phyloP scores from a whole-genome alignment of 2,888 invertebrate genomes.

The Aphodius sticticus region DNA sequence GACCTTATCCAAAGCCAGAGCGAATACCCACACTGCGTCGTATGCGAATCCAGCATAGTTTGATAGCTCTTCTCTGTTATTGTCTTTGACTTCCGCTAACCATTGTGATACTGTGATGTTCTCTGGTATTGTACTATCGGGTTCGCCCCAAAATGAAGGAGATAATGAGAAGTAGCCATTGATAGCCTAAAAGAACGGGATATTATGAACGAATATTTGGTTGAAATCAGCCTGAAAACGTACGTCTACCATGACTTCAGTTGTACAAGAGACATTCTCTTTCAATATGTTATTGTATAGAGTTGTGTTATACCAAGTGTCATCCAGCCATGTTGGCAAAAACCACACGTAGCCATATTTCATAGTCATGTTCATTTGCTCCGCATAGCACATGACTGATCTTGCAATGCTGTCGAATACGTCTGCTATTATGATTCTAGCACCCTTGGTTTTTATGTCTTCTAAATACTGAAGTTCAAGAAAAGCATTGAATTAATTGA shows the following conservation, averaged over 20 bases:
- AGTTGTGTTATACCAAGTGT: constrained; percentile 70
- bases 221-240: constrained; percentile 25
- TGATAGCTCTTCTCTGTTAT: constrained; percentile 52
- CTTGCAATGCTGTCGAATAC: constrained; percentile 77
- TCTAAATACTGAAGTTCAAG: constrained; percentile 65
- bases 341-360: constrained; percentile 85
- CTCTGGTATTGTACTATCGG: constrained; percentile 69
- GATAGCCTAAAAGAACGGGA: constrained; percentile 63
- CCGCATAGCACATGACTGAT: constrained; percentile 84
- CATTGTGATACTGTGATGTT: constrained; percentile 71
- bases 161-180: constrained; percentile 77
- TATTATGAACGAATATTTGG: background rate
- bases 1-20: constrained; percentile 72
- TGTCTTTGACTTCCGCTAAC: constrained; percentile 60
- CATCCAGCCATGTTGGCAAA: constrained; percentile 76
- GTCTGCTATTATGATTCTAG: constrained; percentile 82
- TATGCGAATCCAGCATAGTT: constrained; percentile 80
- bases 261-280: constrained; percentile 66
- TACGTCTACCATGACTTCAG: constrained; percentile 67
- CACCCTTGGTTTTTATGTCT: constrained; percentile 71
- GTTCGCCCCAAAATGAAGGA: constrained; percentile 72
- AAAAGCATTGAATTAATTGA: background rate
- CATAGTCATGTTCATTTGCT: constrained; percentile 73
- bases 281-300: constrained; percentile 57
- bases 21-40: constrained; percentile 85